Percentiles rank a stretch among this genome's conserved stretches.
phyloP scores from a whole-genome alignment of 2,113 vertebrate species.

The Colistium nudipinnis region DNA sequence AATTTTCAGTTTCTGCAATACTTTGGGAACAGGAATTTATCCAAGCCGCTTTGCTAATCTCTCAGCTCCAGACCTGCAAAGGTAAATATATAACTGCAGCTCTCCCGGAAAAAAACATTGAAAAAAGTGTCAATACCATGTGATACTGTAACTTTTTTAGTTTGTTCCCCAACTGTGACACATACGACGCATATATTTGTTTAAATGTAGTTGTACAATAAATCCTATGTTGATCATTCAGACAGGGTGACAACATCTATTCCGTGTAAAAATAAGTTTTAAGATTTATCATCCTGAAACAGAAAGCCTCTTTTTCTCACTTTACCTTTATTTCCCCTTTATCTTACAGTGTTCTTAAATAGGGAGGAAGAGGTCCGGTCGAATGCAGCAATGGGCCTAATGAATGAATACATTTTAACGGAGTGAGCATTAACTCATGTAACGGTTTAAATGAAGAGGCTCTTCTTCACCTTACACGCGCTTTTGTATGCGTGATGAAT shows the following conservation, averaged over 20 bases:
- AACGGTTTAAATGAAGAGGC: constrained; percentile 5
- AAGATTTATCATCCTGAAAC: neutral
- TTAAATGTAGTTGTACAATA: neutral
- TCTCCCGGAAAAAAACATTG: neutral
- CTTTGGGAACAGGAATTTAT: neutral
- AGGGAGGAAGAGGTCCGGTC: neutral
- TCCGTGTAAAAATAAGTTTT: neutral
- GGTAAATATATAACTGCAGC: neutral
- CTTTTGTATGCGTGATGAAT: neutral
- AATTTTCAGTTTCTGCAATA: neutral
- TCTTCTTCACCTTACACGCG: neutral
- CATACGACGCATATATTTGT: neutral
- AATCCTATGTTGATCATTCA: neutral
- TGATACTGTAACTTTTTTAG: neutral
- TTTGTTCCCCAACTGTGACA: too few species aligned
- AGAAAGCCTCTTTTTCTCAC: neutral
- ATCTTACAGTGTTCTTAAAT: neutral
- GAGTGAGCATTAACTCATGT: neutral
- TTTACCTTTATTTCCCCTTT: neutral
- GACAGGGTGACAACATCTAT: neutral
- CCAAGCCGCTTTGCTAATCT: neutral
- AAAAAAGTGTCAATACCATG: neutral
- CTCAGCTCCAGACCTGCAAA: neutral
- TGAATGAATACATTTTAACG: constrained; percentile 20
- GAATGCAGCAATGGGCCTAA: constrained; percentile 34